phyloP scores from a whole-genome alignment of 2,113 vertebrate species.

The Morphnarchus princeps region DNA sequence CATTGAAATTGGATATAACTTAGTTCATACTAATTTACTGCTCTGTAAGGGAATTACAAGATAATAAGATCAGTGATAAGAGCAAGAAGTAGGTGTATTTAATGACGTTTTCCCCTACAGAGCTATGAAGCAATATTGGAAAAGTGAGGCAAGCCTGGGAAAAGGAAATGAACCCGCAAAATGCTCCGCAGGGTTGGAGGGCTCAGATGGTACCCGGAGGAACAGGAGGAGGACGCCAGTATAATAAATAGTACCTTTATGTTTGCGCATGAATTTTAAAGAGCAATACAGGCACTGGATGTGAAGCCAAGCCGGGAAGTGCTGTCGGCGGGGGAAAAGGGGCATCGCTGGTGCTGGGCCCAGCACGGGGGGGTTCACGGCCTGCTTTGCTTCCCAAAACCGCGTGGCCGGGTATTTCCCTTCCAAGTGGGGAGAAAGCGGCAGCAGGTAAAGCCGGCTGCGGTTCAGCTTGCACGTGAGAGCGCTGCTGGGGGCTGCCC shows the following conservation, averaged over 20 bases:
- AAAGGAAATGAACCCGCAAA: neutral
- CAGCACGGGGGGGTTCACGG: neutral
- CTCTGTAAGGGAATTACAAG: neutral
- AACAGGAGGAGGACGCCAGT: neutral
- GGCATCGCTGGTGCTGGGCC: neutral
- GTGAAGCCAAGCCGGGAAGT: neutral
- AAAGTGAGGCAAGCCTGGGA: neutral
- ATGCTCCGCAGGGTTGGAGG: neutral
- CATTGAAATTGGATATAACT: neutral
- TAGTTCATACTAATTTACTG: neutral
- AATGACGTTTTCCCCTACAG: neutral
- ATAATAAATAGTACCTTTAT: neutral
- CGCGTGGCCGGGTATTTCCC: rapidly evolving
- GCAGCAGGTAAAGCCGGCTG: neutral
- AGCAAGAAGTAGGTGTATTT: neutral
- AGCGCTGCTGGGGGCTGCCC: neutral
- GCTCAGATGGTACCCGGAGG: neutral
- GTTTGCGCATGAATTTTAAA: neutral
- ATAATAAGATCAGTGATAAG: conserved; percentile 17
- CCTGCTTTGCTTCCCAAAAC: neutral
- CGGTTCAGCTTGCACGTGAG: neutral
- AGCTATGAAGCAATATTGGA: neutral
- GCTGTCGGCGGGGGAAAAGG: rapidly evolving
- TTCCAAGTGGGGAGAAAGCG: neutral
- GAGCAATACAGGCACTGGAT: neutral